Conservation (phyloP, 2,797 vertebrate genomes). For the Holocentrus rufus region DNA sequence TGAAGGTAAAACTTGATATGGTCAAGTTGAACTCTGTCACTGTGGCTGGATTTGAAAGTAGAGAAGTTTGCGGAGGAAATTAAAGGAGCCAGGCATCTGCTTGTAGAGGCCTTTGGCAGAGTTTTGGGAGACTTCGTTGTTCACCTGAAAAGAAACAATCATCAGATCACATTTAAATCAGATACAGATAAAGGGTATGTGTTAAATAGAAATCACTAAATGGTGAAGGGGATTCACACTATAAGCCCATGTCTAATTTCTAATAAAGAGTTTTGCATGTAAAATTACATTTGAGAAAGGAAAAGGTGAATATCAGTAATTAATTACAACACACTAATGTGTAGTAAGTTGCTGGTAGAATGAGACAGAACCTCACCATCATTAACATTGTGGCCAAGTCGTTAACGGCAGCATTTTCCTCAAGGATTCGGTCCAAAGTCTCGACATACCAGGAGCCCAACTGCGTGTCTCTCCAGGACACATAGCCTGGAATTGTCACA, state of each 20-base stretch:
- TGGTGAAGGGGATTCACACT: neutral
- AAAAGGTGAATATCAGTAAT: no score
- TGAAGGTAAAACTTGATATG: neutral
- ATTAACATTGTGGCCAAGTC: constrained; percentile 88
- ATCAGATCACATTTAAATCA: neutral
- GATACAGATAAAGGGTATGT: neutral
- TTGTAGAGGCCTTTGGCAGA: constrained; percentile 89
- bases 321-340: neutral
- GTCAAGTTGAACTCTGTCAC: constrained; percentile 8
- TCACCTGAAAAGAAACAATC: constrained; percentile 83
- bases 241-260: neutral
- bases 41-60: constrained; percentile 77
- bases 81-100: constrained; percentile 94
- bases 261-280: no score
- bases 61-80: constrained; percentile 92
- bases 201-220: neutral
- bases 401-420: constrained; percentile 73
- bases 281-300: no score
- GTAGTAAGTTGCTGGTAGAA: neutral
- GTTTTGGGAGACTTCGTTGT: constrained; percentile 84
- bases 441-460: constrained; percentile 93
- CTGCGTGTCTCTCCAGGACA: constrained; percentile 88
- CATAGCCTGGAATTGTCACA: constrained; percentile 84
- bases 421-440: constrained; percentile 84
- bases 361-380: constrained; percentile 79